Evolutionary conservation across 2,888 invertebrate species (phyloP).

Genomic region (Phragmatobia fuliginosa): DNA sequence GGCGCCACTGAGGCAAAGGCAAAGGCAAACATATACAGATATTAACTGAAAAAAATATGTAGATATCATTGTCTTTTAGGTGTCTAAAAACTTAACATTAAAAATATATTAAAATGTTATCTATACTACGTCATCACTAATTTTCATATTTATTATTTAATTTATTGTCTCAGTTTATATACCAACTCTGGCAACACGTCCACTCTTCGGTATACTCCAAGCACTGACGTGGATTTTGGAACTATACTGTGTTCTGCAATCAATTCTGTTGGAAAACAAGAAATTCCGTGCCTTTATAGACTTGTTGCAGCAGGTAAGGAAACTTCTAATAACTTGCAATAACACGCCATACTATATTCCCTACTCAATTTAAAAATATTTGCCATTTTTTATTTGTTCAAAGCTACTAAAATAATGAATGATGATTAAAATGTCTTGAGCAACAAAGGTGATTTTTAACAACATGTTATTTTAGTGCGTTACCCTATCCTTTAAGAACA

Average conservation of each 20-base stretch:
- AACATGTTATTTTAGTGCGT: background rate
- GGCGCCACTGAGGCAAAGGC: no score
- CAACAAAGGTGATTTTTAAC: no score
- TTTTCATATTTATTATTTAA: background rate
- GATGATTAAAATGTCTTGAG: no score
- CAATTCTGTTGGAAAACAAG: slow-evolving; percentile 93
- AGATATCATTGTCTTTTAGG: no score
- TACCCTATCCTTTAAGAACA: background rate
- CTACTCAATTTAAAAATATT: background rate
- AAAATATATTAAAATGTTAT: no score
- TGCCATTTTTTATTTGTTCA: background rate
- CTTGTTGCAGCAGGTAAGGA: slow-evolving; percentile 92
- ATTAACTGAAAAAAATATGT: no score
- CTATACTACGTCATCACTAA: background rate
- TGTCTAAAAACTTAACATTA: no score
- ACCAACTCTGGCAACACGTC: slow-evolving; percentile 88
- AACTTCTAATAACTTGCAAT: background rate
- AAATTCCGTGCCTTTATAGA: slow-evolving; percentile 93
- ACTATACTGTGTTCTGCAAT: slow-evolving; percentile 93
- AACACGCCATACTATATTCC: background rate
- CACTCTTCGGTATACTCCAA: slow-evolving; percentile 93
- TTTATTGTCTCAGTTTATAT: slow-evolving; percentile 66
- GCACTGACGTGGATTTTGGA: slow-evolving; percentile 94
- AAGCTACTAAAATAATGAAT: background rate
- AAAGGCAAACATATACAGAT: no score